Conservation (phyloP, 2,888 invertebrate species). For the Ennomos quercinarius region DNA sequence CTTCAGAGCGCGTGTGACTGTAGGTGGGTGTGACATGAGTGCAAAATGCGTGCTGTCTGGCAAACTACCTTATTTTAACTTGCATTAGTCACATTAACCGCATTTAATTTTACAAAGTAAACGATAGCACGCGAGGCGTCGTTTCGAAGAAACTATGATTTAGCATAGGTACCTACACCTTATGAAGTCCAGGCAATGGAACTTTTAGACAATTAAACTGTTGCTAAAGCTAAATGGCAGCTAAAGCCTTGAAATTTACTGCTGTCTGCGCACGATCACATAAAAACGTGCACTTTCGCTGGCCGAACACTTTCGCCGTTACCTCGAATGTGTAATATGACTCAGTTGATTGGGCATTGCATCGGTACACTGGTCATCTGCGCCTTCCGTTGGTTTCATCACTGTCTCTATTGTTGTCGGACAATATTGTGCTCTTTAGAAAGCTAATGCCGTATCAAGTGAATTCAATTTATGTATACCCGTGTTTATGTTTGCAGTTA, state of each 20-base stretch:
- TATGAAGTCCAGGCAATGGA: neutral
- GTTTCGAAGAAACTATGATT: neutral
- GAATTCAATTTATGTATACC: slow-evolving; percentile 21
- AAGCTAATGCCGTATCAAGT: slow-evolving; percentile 29
- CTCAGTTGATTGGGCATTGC: slow-evolving; percentile 58
- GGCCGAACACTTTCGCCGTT: slow-evolving; percentile 72
- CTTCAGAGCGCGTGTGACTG: slow-evolving; percentile 16
- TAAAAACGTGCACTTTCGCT: slow-evolving; percentile 66
- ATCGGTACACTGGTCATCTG: slow-evolving; percentile 36
- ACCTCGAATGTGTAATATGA: slow-evolving; percentile 60
- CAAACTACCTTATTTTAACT: slow-evolving; percentile 9
- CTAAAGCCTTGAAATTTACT: slow-evolving; percentile 48
- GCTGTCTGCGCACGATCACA: slow-evolving; percentile 41
- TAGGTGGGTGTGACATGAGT: slow-evolving; percentile 17
- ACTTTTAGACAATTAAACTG: neutral
- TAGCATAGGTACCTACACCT: too few species aligned
- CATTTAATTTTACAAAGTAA: too few species aligned
- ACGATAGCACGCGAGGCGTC: slow-evolving; percentile 1
- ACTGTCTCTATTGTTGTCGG: slow-evolving; percentile 34
- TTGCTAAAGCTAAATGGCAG: slow-evolving; percentile 39
- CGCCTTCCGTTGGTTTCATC: slow-evolving; percentile 36
- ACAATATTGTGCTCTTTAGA: slow-evolving; percentile 32
- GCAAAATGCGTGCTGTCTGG: slow-evolving; percentile 11
- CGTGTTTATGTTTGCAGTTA: slow-evolving; percentile 8
- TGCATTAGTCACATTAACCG: slow-evolving; percentile 13